Conservation (phyloP, 2,797 vertebrate genomes). For the Poeciliopsis infans region DNA sequence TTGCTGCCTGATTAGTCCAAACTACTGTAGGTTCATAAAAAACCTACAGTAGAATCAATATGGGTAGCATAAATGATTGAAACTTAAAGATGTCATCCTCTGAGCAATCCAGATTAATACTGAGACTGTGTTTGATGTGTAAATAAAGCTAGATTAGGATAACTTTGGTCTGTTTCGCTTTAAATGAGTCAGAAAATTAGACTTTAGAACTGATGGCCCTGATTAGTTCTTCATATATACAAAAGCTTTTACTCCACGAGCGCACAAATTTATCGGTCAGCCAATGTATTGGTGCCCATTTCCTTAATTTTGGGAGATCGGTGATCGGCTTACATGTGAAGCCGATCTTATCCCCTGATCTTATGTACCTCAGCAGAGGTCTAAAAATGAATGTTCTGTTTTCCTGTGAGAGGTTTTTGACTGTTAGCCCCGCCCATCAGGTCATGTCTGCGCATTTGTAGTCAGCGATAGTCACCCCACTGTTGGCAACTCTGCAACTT, state of each 20-base stretch:
- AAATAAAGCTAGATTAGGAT: neutral
- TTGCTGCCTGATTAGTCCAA: slow-evolving; percentile 12
- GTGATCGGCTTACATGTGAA: too few species aligned
- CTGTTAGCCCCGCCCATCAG: too few species aligned
- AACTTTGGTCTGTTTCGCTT: neutral
- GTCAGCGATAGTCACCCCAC: too few species aligned
- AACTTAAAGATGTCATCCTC: neutral
- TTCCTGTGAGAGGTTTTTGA: too few species aligned
- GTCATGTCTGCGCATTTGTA: too few species aligned
- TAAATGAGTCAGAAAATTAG: neutral
- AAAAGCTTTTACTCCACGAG: neutral
- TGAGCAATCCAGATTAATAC: neutral
- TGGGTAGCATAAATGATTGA: neutral
- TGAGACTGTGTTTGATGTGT: neutral
- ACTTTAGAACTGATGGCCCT: neutral
- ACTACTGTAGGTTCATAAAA: neutral
- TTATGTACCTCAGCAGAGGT: too few species aligned
- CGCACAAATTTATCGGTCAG: too few species aligned
- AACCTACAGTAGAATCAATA: neutral
- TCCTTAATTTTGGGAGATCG: too few species aligned
- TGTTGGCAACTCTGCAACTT: too few species aligned
- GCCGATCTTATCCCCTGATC: too few species aligned
- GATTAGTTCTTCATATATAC: neutral
- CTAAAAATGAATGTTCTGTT: too few species aligned
- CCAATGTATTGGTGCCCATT: too few species aligned